Conservation (phyloP, 2,113 vertebrate species). For the Solenodon paradoxus region DNA sequence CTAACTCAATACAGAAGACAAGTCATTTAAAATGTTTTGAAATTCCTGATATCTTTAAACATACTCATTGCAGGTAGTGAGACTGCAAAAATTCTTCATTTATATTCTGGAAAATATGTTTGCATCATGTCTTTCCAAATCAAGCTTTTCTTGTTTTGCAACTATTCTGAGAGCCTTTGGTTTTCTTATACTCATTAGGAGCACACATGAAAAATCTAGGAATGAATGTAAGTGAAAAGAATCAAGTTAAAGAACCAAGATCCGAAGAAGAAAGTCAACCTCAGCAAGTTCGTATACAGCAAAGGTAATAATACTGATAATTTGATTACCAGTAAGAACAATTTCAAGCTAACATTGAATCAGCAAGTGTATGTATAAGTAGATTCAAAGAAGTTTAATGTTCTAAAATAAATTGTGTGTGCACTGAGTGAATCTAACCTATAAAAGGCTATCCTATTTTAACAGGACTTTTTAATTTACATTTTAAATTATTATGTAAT, state of each 20-base stretch:
- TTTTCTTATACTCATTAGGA: conserved; percentile 7
- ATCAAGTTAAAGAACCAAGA: conserved; percentile 21
- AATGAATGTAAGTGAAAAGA: conserved; percentile 1
- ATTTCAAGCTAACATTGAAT: background rate
- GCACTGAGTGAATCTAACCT: background rate
- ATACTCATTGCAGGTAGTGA: background rate
- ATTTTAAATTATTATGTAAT: too few species aligned
- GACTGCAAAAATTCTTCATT: background rate
- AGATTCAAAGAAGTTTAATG: background rate
- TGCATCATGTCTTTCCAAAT: background rate
- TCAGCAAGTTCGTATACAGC: background rate
- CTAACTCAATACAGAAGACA: background rate
- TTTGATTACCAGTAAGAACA: background rate
- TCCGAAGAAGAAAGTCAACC: background rate
- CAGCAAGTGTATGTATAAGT: background rate
- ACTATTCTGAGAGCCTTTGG: background rate
- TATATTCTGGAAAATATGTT: background rate
- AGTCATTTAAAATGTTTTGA: background rate
- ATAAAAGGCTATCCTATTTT: background rate
- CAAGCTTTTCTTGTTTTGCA: conserved; percentile 5
- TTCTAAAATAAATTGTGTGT: background rate
- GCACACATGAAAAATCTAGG: background rate
- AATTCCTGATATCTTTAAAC: background rate
- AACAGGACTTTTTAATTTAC: background rate
- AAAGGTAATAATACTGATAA: background rate